A percentile compares a stretch with the other conserved stretches of the same genome.
phyloP scores from a whole-genome alignment of 2,797 vertebrate genomes.

The Decapterus maruadsi region DNA sequence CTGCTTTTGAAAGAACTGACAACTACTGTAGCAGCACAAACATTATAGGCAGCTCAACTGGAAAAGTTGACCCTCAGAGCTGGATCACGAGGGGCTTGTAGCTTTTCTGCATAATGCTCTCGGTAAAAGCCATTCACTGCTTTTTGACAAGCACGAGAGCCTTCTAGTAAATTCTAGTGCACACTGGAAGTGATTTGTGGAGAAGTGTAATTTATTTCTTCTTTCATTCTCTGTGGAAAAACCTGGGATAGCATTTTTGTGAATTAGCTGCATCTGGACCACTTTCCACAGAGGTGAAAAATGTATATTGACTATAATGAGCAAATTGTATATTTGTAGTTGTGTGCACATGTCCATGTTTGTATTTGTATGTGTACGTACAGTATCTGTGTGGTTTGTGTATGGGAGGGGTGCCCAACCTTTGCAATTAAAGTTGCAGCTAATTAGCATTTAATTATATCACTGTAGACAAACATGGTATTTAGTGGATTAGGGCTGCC shows the following conservation, averaged over 20 bases:
- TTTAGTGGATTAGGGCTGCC: conserved; percentile 19
- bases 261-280: conserved; percentile 19
- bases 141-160: not conserved
- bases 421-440: conserved; percentile 24
- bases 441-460: conserved; percentile 56
- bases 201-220: not conserved
- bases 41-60: not conserved
- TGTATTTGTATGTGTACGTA: not conserved
- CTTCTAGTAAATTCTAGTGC: not conserved
- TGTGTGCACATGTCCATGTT: conserved; percentile 1
- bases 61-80: not conserved
- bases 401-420: conserved; percentile 4
- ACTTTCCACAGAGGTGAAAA: conserved; percentile 20
- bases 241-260: conserved; percentile 5
- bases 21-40: conserved; percentile 14
- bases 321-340: conserved; percentile 27
- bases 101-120: conserved; percentile 7
- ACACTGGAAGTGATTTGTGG: not conserved
- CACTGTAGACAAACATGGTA: conserved; percentile 24
- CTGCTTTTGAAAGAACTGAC: conserved; percentile 3
- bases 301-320: conserved; percentile 2
- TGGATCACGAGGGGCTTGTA: not conserved
- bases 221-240: conserved; percentile 15
- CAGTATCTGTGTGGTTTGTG: conserved; percentile 8
- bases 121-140: not conserved